Percentiles rank a stretch among this genome's conserved stretches.
Evolutionary conservation across 2,113 vertebrate genomes (phyloP).

Genomic region (Lathamus discolor): DNA sequence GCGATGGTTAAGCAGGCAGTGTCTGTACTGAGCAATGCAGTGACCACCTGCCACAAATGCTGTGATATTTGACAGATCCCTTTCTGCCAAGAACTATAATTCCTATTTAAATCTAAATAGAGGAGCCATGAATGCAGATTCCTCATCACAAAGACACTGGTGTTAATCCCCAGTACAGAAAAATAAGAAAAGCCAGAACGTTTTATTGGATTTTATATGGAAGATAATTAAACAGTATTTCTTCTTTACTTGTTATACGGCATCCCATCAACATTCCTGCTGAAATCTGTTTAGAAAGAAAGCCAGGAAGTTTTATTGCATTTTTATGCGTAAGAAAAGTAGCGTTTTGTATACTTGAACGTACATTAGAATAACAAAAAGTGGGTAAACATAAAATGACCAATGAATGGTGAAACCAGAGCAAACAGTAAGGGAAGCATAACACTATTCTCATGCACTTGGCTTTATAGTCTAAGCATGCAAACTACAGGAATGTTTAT

Average conservation of each 20-base stretch:
- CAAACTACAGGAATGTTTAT: background rate
- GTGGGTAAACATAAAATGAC: conserved; percentile 37
- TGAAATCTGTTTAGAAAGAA: conserved; percentile 62
- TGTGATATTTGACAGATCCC: conserved; percentile 63
- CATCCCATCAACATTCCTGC: conserved; percentile 52
- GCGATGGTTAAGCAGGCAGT: conserved; percentile 61
- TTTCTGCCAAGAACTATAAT: conserved; percentile 70
- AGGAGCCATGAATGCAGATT: conserved; percentile 65
- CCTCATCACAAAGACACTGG: conserved; percentile 63
- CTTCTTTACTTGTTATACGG: conserved; percentile 60
- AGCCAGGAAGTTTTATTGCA: conserved; percentile 45
- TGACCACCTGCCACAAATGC: conserved; percentile 69
- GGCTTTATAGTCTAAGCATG: conserved; percentile 13
- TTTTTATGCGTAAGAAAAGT: conserved; percentile 61
- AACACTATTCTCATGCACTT: background rate
- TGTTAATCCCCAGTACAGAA: conserved; percentile 67
- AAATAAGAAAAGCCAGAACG: conserved; percentile 66
- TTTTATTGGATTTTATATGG: conserved; percentile 71
- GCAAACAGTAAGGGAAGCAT: background rate
- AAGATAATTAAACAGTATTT: conserved; percentile 72
- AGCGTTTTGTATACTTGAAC: conserved; percentile 31
- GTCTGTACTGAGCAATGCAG: conserved; percentile 50
- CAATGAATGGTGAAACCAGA: background rate
- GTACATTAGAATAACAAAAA: conserved; percentile 16
- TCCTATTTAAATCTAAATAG: conserved; percentile 71